Evolutionary conservation across 2,888 invertebrate genomes (phyloP), one percentile per base, ranked within the genome.

Genomic region (Orthosia cruda): DNA sequence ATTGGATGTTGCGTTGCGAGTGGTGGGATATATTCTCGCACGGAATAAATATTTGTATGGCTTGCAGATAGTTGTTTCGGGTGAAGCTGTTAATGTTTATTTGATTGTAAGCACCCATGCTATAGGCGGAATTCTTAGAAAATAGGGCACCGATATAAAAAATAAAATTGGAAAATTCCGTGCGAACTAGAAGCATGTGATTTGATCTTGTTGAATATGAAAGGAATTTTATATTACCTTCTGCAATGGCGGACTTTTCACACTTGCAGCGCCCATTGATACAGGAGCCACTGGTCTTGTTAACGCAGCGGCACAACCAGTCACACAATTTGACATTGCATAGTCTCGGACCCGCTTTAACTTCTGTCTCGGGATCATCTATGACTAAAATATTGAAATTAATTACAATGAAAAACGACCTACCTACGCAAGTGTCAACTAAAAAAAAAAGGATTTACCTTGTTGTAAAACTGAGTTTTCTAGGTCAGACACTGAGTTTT

Each of bases 211-310:
- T 32, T 40, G 9, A 40, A 40, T 40, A 40, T 9, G 16, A n/a
- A 18, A 26, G 3, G 0, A 23, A 18, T 47, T 3, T 23, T 66
- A 0, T 45, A 13, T 49, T 68, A 80, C 80, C 64, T 65, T 32
- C 13, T 59, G 18, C 16, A 40, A 15, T 23, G 2, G 16, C 9
- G 16, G 52, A 57, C 16, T 67, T 66, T 47, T 23, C 40, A 47
- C 75, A 81, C 47, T 72, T 81, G 81, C 81, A 81, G 45, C 63
- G 81, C 20, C 59, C 70, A 40, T 80, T 12, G 7, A 72, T 65
- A 12, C 81, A 81, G 13, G 26, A 23, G 54, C 81, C 81, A 23
- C 62, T 47, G 9, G 59, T 18, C n/a, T 40, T 58, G 1, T 66
- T 58, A 1, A 72, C 15, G 13, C 26, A 47, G 5, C 66, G 71